These are phyloP conservation scores for Eristalinus sepulchralis DNA, from an alignment of 2,888 invertebrate species.

Conservation along the genomic window DNA sequence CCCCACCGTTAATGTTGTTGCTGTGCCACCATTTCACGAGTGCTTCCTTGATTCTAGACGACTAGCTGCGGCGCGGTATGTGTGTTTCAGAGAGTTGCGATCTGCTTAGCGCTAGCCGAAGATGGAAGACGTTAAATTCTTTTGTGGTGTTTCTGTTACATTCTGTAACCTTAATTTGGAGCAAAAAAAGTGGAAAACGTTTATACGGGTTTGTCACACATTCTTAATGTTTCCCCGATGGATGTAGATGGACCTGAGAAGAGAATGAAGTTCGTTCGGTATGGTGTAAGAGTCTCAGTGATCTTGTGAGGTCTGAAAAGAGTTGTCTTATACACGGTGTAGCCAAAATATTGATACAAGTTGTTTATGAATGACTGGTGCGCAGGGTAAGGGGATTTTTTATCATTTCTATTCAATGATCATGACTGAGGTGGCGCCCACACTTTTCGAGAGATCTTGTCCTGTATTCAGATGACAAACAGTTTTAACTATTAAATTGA, in stretches of 20 bases:
- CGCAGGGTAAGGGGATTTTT: too few relatives aligned
- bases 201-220: slow-evolving; percentile 47
- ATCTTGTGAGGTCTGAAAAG: too few relatives aligned
- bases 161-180: slow-evolving; percentile 50
- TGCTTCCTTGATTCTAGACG: slow-evolving; percentile 22
- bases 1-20: slow-evolving; percentile 1
- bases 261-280: background rate
- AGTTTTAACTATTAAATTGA: too few relatives aligned
- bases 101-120: slow-evolving; percentile 17
- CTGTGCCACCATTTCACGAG: slow-evolving; percentile 20
- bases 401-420: too few relatives aligned
- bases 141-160: slow-evolving; percentile 52
- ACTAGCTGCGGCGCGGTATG: slow-evolving; percentile 3
- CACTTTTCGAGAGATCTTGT: too few relatives aligned
- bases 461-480: too few relatives aligned
- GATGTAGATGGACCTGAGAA: background rate
- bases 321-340: too few relatives aligned
- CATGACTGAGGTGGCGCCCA: too few relatives aligned
- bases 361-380: too few relatives aligned
- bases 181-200: slow-evolving; percentile 53
- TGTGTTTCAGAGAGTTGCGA: background rate
- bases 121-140: slow-evolving; percentile 52
- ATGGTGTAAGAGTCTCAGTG: background rate
- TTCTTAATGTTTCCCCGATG: slow-evolving; percentile 18
- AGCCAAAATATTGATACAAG: too few relatives aligned